A percentile compares a stretch with the other conserved stretches of the same genome.
Evolutionary conservation across 2,113 vertebrate genomes (phyloP).

Genomic region (Benitochromis conjunctus): DNA sequence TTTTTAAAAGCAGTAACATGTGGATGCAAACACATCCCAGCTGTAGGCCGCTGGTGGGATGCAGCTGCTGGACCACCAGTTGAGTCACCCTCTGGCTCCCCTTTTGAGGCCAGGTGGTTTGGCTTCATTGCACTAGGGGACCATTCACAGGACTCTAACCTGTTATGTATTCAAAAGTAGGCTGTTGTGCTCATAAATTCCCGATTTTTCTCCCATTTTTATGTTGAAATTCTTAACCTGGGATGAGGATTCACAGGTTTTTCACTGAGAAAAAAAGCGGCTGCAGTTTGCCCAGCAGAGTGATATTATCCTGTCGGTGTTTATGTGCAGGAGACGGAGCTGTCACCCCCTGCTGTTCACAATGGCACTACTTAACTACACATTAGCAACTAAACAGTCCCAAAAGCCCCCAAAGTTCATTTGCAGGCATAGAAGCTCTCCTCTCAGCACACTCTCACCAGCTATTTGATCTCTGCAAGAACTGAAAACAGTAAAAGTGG

Average conservation of each 20-base stretch:
- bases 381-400: background rate
- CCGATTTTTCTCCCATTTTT: background rate
- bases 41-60: background rate
- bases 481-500: background rate
- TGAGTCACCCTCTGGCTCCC: background rate
- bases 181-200: background rate
- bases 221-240: background rate
- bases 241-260: background rate
- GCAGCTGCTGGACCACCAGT: constrained; percentile 32
- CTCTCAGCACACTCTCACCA: background rate
- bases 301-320: background rate
- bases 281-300: background rate
- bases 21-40: background rate
- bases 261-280: background rate
- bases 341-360: constrained; percentile 9
- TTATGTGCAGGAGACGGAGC: background rate
- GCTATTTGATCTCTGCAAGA: background rate
- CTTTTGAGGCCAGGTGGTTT: background rate
- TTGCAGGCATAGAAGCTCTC: background rate
- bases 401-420: background rate
- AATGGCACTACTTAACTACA: background rate
- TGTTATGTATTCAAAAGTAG: background rate
- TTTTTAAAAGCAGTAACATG: background rate
- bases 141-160: background rate
- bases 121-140: background rate